phyloP scores from a whole-genome alignment of 2,113 vertebrate species.

The Calyptommatus sinebrachiatus region DNA sequence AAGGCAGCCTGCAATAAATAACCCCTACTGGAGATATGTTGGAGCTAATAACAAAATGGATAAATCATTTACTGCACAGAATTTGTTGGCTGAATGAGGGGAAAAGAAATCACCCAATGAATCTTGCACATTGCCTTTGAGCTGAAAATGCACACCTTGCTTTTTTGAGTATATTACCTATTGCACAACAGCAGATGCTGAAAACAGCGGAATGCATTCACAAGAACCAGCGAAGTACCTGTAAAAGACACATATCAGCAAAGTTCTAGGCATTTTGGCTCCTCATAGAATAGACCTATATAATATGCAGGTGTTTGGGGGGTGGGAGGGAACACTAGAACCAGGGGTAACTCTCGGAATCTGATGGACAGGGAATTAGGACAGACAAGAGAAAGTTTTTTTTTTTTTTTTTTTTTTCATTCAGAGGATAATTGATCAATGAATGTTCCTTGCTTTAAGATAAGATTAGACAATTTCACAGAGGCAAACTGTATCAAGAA shows the following conservation, averaged over 20 bases:
- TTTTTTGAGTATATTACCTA: neutral
- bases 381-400: too few species aligned
- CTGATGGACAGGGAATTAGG: too few species aligned
- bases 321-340: too few species aligned
- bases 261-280: neutral
- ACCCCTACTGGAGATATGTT: neutral
- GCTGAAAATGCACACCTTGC: neutral
- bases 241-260: fast-evolving
- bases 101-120: neutral
- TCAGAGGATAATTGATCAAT: too few species aligned
- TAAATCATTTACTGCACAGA: neutral
- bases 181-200: neutral
- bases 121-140: neutral
- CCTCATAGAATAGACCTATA: neutral
- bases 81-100: neutral
- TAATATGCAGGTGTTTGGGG: too few species aligned
- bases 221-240: neutral
- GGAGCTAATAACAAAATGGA: constrained; percentile 20
- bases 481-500: too few species aligned
- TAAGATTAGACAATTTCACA: too few species aligned
- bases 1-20: constrained; percentile 19
- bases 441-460: too few species aligned
- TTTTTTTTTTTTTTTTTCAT: too few species aligned
- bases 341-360: too few species aligned
- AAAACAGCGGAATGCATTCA: neutral